phyloP scores from a whole-genome alignment of 2,797 vertebrate species.

The Acropternis orthonyx region DNA sequence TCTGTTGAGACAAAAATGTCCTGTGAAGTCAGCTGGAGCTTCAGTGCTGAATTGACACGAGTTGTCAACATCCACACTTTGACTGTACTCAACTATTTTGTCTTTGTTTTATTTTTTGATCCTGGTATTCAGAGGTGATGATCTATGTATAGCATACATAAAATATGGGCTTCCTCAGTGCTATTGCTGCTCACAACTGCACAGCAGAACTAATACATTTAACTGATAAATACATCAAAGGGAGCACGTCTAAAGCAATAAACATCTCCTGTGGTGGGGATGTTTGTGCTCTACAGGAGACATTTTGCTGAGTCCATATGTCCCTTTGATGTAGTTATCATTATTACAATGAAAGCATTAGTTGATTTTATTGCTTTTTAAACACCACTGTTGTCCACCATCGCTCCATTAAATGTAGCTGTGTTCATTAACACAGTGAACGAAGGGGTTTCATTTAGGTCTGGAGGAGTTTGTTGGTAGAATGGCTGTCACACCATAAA shows the following conservation, averaged over 20 bases:
- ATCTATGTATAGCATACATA: constrained; percentile 10
- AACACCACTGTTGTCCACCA: constrained; percentile 41
- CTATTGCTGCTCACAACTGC: constrained; percentile 45
- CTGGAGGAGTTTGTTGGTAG: background rate
- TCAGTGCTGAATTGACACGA: background rate
- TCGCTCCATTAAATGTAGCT: background rate
- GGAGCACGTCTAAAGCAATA: constrained; percentile 64
- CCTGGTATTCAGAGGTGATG: background rate
- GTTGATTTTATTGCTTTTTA: constrained; percentile 66
- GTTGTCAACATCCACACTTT: background rate
- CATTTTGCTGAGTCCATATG: constrained; percentile 20
- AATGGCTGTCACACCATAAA: background rate
- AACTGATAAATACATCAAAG: constrained; percentile 76
- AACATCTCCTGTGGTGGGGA: constrained; percentile 65
- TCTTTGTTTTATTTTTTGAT: background rate
- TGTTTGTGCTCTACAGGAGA: constrained; percentile 60
- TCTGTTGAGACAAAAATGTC: background rate
- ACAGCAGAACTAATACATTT: constrained; percentile 74
- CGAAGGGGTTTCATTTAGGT: background rate
- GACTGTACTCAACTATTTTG: background rate
- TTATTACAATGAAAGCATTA: constrained; percentile 66
- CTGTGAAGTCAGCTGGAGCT: background rate
- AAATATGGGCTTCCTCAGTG: constrained; percentile 36
- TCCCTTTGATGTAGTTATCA: constrained; percentile 67
- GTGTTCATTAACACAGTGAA: background rate